Evolutionary conservation across 2,888 invertebrate genomes (phyloP).

Genomic region (Caenorhabditis sinica): DNA sequence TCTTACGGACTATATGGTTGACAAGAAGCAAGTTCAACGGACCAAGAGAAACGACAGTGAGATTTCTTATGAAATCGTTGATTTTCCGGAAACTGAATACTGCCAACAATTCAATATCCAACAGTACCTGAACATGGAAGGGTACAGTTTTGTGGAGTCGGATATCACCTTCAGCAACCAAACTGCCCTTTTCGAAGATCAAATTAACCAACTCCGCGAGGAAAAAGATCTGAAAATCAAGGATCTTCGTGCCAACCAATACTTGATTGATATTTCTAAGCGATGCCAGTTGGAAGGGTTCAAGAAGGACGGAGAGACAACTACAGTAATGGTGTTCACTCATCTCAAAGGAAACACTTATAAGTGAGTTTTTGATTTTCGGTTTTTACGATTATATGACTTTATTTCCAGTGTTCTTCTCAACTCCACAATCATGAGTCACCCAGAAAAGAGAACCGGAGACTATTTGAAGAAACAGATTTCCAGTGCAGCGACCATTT

Average conservation of each 20-base stretch:
- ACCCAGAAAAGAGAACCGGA: background rate
- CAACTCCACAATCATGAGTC: conserved; percentile 42
- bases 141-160: conserved; percentile 33
- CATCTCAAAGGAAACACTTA: conserved; percentile 43
- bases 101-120: conserved; percentile 26
- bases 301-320: conserved; percentile 31
- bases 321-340: conserved; percentile 38
- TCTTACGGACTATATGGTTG: conserved; percentile 14
- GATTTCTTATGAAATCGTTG: conserved; percentile 24
- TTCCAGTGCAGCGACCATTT: conserved; percentile 1
- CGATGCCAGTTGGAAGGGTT: conserved; percentile 4
- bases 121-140: conserved; percentile 16
- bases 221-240: conserved; percentile 35
- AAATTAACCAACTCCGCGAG: conserved; percentile 18
- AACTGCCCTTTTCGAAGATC: conserved; percentile 21
- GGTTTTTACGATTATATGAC: too few species aligned
- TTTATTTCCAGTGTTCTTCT: conserved; percentile 31
- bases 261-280: conserved; percentile 35
- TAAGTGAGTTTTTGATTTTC: conserved; percentile 44
- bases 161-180: conserved; percentile 44
- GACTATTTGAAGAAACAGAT: conserved; percentile 2
- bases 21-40: conserved; percentile 8
- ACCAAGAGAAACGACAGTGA: conserved; percentile 38
- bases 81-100: conserved; percentile 11
- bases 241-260: conserved; percentile 40